phyloP scores from a whole-genome alignment of 2,888 invertebrate genomes.

The Sphecodes monilicornis region DNA sequence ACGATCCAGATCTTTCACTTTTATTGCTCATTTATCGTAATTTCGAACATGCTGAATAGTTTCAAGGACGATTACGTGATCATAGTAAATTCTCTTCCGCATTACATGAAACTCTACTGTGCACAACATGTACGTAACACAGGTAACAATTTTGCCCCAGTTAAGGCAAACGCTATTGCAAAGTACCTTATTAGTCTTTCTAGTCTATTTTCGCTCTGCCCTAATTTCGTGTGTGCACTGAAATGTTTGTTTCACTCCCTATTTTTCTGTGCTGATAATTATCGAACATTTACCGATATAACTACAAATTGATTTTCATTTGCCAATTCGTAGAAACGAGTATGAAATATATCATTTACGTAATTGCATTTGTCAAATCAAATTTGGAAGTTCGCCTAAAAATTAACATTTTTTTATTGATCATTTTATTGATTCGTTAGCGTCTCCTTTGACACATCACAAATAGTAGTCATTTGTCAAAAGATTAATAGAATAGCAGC shows the following conservation, averaged over 20 bases:
- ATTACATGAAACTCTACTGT: not conserved
- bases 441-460: not conserved
- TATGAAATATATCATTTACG: not conserved
- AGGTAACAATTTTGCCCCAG: slow-evolving; percentile 1
- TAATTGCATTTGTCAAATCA: too few relatives aligned
- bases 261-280: not conserved
- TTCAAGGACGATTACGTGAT: slow-evolving; percentile 24
- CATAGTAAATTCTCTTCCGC: slow-evolving; percentile 11
- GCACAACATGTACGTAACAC: not conserved
- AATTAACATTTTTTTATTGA: too few relatives aligned
- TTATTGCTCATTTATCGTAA: not conserved
- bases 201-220: not conserved
- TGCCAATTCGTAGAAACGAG: not conserved
- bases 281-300: not conserved
- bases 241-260: not conserved
- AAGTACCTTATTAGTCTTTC: not conserved
- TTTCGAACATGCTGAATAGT: not conserved
- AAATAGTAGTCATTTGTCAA: not conserved
- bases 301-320: not conserved
- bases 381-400: not conserved
- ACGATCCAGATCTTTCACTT: not conserved
- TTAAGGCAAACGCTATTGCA: slow-evolving; percentile 7
- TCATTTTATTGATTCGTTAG: too few relatives aligned
- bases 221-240: not conserved
- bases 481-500: not conserved